Evolutionary conservation across 2,888 invertebrate genomes (phyloP).

Genomic region (Philereme vetulata): DNA sequence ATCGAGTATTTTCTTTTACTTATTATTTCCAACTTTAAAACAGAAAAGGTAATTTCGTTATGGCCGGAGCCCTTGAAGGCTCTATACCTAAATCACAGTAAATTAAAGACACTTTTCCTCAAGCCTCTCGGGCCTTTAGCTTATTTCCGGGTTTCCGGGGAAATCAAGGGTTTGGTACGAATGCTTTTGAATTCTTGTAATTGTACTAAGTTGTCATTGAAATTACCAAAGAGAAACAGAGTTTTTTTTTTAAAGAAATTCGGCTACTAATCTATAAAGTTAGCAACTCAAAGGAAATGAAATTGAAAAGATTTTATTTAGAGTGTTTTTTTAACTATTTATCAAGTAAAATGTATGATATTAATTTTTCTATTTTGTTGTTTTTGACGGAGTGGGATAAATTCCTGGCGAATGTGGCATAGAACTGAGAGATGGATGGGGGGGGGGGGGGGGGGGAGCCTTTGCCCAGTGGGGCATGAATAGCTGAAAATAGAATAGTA

Average conservation of each 20-base stretch:
- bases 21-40: slow-evolving; percentile 28
- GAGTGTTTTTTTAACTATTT: too few relatives aligned
- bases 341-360: too few relatives aligned
- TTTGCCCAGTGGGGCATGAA: too few relatives aligned
- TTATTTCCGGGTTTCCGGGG: slow-evolving; percentile 30
- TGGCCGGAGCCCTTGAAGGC: slow-evolving; percentile 27
- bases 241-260: neutral
- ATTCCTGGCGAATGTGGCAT: too few relatives aligned
- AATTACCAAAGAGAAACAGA: neutral
- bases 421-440: too few relatives aligned
- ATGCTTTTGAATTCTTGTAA: slow-evolving; percentile 1
- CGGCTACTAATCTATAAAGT: too few relatives aligned
- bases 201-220: neutral
- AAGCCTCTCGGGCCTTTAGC: slow-evolving; percentile 22
- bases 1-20: slow-evolving; percentile 32
- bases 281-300: too few relatives aligned
- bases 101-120: slow-evolving; percentile 34
- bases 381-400: too few relatives aligned
- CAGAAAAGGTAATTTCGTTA: slow-evolving; percentile 34
- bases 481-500: too few relatives aligned
- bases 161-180: slow-evolving; percentile 26
- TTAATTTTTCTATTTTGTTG: too few relatives aligned
- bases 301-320: too few relatives aligned
- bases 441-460: too few relatives aligned
- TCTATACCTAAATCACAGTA: slow-evolving; percentile 33